phyloP scores from a whole-genome alignment of 2,113 vertebrate genomes.

The Antechinus stuartii region DNA sequence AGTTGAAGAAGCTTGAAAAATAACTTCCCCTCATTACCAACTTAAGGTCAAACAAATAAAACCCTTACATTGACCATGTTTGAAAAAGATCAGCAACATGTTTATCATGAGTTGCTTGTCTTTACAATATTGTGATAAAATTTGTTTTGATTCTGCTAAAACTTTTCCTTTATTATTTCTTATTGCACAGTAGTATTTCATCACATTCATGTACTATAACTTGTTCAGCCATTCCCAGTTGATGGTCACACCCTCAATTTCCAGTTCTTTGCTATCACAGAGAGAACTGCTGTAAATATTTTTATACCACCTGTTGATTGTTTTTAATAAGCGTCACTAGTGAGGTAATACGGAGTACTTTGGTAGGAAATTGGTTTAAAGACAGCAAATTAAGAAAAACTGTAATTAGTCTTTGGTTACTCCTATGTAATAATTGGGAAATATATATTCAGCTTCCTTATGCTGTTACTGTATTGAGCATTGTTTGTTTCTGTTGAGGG shows the following conservation, averaged over 20 bases:
- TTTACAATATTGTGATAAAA: neutral
- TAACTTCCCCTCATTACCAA: neutral
- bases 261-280: neutral
- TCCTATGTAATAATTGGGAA: slow-evolving; percentile 46
- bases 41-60: neutral
- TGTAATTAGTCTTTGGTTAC: slow-evolving; percentile 31
- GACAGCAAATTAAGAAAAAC: slow-evolving; percentile 35
- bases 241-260: neutral
- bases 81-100: neutral
- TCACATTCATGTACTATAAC: neutral
- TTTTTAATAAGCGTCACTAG: slow-evolving; percentile 44
- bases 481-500: neutral
- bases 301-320: slow-evolving; percentile 2
- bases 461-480: neutral
- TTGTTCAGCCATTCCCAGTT: neutral
- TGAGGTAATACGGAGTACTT: slow-evolving; percentile 37
- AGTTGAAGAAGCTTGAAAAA: neutral
- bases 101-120: neutral
- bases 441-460: neutral
- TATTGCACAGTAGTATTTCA: neutral
- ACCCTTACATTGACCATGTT: neutral
- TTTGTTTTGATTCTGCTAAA: neutral
- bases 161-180: neutral
- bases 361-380: slow-evolving; percentile 34
- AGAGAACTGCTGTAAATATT: neutral